Evolutionary conservation across 2,888 invertebrate genomes (phyloP).

Genomic region (Synergus japonicus): DNA sequence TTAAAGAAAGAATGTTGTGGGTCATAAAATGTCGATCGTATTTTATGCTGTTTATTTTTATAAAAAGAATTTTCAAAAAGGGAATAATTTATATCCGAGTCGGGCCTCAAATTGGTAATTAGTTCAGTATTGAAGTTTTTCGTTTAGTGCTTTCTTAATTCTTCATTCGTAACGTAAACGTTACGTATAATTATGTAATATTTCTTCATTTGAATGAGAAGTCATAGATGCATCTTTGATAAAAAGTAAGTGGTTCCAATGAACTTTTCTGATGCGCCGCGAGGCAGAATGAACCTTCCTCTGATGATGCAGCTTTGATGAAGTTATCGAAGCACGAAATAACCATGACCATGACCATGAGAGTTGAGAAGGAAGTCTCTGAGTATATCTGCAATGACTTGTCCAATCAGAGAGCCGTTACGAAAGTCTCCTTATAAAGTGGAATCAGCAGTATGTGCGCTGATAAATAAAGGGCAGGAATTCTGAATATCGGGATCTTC

Average conservation of each 20-base stretch:
- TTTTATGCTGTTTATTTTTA: not conserved
- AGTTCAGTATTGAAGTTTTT: too few species aligned
- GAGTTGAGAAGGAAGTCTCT: constrained; percentile 43
- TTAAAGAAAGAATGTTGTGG: too few species aligned
- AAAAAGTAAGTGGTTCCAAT: not conserved
- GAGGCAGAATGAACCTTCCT: not conserved
- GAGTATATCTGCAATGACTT: constrained; percentile 51
- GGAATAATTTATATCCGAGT: too few species aligned
- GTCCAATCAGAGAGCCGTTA: constrained; percentile 46
- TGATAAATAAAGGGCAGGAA: constrained; percentile 33
- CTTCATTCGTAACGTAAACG: not conserved
- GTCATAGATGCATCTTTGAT: not conserved
- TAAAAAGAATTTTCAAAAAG: not conserved
- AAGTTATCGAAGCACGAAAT: not conserved
- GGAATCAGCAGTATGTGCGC: constrained; percentile 37
- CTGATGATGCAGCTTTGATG: constrained; percentile 5
- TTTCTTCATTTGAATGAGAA: not conserved
- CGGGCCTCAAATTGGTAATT: too few species aligned
- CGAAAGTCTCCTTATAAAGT: constrained; percentile 43
- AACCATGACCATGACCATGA: constrained; percentile 52
- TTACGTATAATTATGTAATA: not conserved
- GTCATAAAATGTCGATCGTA: not conserved
- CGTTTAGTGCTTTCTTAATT: too few species aligned
- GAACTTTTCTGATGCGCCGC: constrained; percentile 14
- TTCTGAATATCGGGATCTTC: constrained; percentile 21